These are phyloP conservation scores for Rhagonycha fulva DNA, from an alignment of 2,888 invertebrate genomes.

Conservation along the genomic window DNA sequence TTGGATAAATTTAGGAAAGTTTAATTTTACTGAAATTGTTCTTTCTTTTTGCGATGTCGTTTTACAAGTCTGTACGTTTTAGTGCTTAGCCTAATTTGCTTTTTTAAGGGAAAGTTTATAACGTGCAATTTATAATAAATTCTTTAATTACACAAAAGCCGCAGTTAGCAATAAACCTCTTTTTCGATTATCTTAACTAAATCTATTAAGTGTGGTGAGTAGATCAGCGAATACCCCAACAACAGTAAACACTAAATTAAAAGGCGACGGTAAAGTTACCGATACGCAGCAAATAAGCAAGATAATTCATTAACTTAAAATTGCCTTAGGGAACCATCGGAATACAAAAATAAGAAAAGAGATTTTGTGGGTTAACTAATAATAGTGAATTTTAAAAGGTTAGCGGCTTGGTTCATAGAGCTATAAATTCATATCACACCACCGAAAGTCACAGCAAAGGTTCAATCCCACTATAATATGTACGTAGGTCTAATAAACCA, in stretches of 20 bases:
- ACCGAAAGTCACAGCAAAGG: background rate
- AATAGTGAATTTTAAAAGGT: too few species aligned
- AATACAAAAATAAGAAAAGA: background rate
- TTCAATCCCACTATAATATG: background rate
- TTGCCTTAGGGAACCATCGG: background rate
- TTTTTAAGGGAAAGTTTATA: background rate
- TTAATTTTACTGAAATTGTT: constrained; percentile 31
- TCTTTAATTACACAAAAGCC: background rate
- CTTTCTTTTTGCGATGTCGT: constrained; percentile 22
- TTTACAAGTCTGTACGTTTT: constrained; percentile 28
- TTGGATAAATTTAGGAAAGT: constrained; percentile 28
- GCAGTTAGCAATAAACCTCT: background rate
- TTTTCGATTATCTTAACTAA: background rate
- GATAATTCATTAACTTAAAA: background rate
- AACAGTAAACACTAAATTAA: background rate
- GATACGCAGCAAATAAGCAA: background rate
- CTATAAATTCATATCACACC: background rate
- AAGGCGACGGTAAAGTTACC: background rate
- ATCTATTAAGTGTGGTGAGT: background rate
- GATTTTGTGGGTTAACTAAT: background rate
- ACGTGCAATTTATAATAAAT: background rate
- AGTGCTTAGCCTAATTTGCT: constrained; percentile 24
- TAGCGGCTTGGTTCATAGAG: too few species aligned
- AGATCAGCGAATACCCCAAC: background rate
- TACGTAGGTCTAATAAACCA: background rate